Evolutionary conservation across 2,113 vertebrate species (phyloP).

Genomic region (Elachura formosa): DNA sequence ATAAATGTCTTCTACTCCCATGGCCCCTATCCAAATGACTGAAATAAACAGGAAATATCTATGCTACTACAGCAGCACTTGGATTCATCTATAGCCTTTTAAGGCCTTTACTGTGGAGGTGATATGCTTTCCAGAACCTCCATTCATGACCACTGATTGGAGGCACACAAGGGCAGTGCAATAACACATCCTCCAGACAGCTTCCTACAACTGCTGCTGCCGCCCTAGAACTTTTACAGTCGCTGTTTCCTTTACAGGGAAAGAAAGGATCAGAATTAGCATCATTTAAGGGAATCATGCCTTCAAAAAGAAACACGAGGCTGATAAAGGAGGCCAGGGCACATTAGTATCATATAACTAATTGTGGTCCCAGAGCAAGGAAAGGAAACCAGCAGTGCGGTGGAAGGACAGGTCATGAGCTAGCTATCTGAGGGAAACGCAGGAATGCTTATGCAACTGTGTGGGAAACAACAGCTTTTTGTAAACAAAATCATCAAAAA

Average conservation of each 20-base stretch:
- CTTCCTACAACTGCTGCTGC: constrained; percentile 24
- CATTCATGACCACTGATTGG: constrained; percentile 43
- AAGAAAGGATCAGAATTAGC: constrained; percentile 32
- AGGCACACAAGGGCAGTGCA: background rate
- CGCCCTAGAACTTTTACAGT: constrained; percentile 2
- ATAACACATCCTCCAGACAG: constrained; percentile 35
- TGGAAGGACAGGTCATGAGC: constrained; percentile 1
- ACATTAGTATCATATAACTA: background rate
- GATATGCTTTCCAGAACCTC: constrained; percentile 37
- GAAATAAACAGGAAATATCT: constrained; percentile 63
- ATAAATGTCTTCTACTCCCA: constrained; percentile 24
- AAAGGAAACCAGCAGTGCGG: background rate
- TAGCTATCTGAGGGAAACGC: background rate
- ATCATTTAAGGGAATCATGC: constrained; percentile 32
- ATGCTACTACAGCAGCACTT: constrained; percentile 33
- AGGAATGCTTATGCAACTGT: background rate
- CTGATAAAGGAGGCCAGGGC: background rate
- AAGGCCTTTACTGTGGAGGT: constrained; percentile 11
- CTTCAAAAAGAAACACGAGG: constrained; percentile 43
- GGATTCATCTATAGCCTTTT: constrained; percentile 45
- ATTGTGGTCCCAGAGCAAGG: background rate
- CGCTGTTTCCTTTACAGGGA: background rate
- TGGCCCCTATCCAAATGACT: background rate
- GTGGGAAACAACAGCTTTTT: background rate
- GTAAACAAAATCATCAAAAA: background rate